These are phyloP conservation scores for Diadumene lineata DNA, from an alignment of 92 coral and sea anemone genomes.

Conservation along the genomic window DNA sequence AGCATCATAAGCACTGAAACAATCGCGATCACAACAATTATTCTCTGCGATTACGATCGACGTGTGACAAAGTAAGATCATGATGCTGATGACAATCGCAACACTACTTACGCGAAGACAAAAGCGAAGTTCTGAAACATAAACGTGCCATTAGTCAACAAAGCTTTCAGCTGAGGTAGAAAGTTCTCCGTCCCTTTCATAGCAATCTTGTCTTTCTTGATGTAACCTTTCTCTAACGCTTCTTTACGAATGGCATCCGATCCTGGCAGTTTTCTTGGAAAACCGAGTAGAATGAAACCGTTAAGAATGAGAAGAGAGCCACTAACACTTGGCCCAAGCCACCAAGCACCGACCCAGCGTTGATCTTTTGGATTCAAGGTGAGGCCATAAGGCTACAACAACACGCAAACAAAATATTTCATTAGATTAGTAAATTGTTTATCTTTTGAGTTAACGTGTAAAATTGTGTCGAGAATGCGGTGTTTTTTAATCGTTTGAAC, in stretches of 20 bases:
- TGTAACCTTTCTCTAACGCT: conserved; percentile 59
- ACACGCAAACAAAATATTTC: not conserved
- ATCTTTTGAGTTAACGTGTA: not conserved
- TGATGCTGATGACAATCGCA: too few species aligned
- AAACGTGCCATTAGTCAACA: conserved; percentile 59
- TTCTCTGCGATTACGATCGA: too few species aligned
- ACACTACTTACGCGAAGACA: conserved; percentile 26
- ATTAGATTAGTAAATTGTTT: not conserved
- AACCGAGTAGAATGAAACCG: conserved; percentile 71
- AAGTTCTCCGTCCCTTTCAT: conserved; percentile 51
- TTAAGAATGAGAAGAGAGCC: conserved; percentile 47
- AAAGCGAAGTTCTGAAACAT: conserved; percentile 62
- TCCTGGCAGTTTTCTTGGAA: conserved; percentile 76
- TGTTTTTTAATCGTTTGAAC: too few species aligned
- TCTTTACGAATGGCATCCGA: conserved; percentile 63
- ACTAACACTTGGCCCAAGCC: conserved; percentile 78
- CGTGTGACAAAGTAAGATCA: too few species aligned
- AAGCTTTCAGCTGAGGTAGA: conserved; percentile 57
- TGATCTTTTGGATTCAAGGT: conserved; percentile 70
- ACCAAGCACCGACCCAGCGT: conserved; percentile 98
- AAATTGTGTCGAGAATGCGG: too few species aligned
- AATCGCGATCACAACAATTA: too few species aligned
- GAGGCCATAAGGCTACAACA: conserved; percentile 66
- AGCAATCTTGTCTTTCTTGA: conserved; percentile 32
- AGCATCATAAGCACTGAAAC: too few species aligned